Conservation (phyloP, 1,140 invertebrate genomes). For the Aphaenogaster rudis region DNA sequence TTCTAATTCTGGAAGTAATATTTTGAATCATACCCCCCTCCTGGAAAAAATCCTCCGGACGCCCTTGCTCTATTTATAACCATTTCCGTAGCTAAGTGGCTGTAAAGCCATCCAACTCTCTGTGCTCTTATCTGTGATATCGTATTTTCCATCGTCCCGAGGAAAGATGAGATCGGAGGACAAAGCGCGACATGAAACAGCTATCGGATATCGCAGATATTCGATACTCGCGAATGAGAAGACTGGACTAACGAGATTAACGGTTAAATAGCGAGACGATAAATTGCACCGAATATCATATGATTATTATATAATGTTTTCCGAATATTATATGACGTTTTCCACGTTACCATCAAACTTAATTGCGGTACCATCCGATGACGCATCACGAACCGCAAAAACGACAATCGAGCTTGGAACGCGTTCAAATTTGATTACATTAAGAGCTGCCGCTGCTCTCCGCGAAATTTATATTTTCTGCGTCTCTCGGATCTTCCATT, state of each 20-base stretch:
- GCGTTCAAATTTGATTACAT: background rate
- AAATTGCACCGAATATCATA: background rate
- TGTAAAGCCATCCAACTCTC: conserved; percentile 49
- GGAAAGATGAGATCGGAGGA: background rate
- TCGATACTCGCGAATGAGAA: background rate
- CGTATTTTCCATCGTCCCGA: background rate
- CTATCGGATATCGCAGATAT: background rate
- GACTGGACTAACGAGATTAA: conserved; percentile 6
- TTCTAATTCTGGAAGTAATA: too few relatives aligned
- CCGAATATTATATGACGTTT: background rate
- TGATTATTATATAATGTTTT: background rate
- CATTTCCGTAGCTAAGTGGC: conserved; percentile 7
- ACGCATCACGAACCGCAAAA: background rate
- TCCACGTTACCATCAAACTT: background rate
- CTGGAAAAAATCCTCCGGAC: too few relatives aligned
- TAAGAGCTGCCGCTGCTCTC: background rate
- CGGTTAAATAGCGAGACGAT: too few relatives aligned
- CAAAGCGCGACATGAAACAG: background rate
- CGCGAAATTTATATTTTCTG: background rate
- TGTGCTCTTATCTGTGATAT: background rate
- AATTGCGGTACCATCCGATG: background rate
- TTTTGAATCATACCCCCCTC: too few relatives aligned
- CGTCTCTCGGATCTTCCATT: background rate
- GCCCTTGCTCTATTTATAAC: background rate
- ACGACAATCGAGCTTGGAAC: conserved; percentile 1